These are phyloP conservation scores for Ditula angustiorana DNA, from an alignment of 2,888 invertebrate genomes.

Conservation along the genomic window DNA sequence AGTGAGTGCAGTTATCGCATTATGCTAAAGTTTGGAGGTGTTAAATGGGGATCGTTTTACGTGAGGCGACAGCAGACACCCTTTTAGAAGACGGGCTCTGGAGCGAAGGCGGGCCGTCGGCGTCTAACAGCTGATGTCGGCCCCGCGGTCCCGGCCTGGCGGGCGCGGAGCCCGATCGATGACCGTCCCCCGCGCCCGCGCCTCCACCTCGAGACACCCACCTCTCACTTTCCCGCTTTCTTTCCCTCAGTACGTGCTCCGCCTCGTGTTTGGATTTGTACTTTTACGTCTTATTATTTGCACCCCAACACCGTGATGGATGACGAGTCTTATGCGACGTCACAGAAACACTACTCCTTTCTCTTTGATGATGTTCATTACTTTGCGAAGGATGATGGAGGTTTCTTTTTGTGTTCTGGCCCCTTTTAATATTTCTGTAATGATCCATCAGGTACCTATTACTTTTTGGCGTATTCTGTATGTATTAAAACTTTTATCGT, in stretches of 20 bases:
- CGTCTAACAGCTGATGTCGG: constrained; percentile 75
- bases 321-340: constrained; percentile 38
- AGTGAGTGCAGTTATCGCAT: constrained; percentile 38
- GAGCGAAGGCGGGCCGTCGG: constrained; percentile 45
- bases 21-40: constrained; percentile 42
- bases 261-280: constrained; percentile 38
- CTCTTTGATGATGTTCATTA: constrained; percentile 39
- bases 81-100: constrained; percentile 43
- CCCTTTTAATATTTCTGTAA: constrained; percentile 35
- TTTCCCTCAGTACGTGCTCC: constrained; percentile 59
- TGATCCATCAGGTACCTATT: constrained; percentile 20
- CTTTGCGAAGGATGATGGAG: constrained; percentile 27
- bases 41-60: constrained; percentile 41
- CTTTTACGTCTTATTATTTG: constrained; percentile 39
- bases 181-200: constrained; percentile 70
- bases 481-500: neutral
- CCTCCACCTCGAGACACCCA: constrained; percentile 63
- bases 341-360: constrained; percentile 41
- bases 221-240: constrained; percentile 79
- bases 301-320: constrained; percentile 36
- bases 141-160: constrained; percentile 59
- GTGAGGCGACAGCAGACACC: constrained; percentile 42
- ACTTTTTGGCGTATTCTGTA: neutral
- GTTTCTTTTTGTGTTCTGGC: constrained; percentile 28
- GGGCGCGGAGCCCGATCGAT: constrained; percentile 74